Conservation (phyloP, 2,797 vertebrate species). For the Tadarida brasiliensis region DNA sequence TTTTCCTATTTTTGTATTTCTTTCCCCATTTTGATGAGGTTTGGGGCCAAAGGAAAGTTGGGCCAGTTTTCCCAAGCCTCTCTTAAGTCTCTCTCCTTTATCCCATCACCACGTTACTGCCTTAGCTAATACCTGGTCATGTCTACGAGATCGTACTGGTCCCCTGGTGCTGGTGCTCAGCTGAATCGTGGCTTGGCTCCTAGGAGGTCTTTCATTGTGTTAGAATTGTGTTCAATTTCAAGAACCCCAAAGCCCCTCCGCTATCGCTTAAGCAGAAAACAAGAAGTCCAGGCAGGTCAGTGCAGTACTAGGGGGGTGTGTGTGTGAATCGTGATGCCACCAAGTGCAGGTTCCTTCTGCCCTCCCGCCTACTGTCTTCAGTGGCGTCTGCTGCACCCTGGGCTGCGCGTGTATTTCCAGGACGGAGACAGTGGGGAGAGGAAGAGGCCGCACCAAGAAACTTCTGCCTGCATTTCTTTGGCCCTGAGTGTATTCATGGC, state of each 20-base stretch:
- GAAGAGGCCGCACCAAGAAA: not conserved
- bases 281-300: not conserved
- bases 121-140: not conserved
- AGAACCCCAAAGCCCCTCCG: not conserved
- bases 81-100: not conserved
- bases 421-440: not conserved
- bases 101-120: not conserved
- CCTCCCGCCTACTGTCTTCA: not conserved
- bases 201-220: not conserved
- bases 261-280: not conserved
- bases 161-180: not conserved
- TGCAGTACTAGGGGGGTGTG: not conserved
- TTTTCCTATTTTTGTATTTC: not conserved
- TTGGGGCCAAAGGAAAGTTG: not conserved
- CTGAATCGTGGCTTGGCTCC: not conserved
- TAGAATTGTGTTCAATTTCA: not conserved
- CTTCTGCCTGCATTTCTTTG: not conserved
- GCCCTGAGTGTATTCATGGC: not conserved
- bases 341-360: not conserved
- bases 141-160: not conserved
- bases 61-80: not conserved
- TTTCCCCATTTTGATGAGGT: not conserved
- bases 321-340: not conserved
- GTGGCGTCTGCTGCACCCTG: not conserved
- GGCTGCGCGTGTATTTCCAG: not conserved